Evolutionary conservation across 2,113 vertebrate genomes (phyloP), one percentile per base, ranked within the genome.

Genomic region (Leiothrix lutea): DNA sequence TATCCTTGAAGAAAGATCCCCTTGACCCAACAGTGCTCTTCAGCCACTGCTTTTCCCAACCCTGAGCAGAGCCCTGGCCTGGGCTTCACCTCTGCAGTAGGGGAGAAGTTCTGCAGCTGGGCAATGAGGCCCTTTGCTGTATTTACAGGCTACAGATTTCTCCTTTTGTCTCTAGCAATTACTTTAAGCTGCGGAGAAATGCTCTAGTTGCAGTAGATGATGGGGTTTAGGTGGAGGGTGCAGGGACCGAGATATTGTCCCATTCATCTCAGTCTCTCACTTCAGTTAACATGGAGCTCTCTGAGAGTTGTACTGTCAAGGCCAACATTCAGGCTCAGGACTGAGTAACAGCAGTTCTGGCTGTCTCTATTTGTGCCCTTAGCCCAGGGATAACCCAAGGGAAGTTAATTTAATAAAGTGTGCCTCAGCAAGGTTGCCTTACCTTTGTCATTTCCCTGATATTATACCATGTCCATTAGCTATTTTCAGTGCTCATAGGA

Each of bases 21-120:
- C 36, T 26, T 26, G 42, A 53, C n/a, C 48, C 7, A 24, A 5
- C 12, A 35, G 5, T 14, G 9, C 10, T 79, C 38, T 79, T 79
- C n/a, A 53, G 7, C 17, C 50, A 14, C 4, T 36, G 42, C 5
- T 36, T 36, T 70, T 70, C 31, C 53, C 31, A 62, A 1, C 18
- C 21, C 28, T 57, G 26, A 87, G 48, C 23, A 47, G 58, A 60
- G 29, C 22, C 51, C 22, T 61, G 58, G 51, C 20, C 65, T 70
- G 1, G 24, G n/a, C 70, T 28, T 38, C 42, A 64, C 25, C 48
- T 35, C 14, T 25, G 31, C 2, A 1, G 28, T 0, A 17, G 11
- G 20, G 42, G 9, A 54, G n/a, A 56, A 22, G 25, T 35, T 69
- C 44, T 80, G 33, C 38, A 35, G 25, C 33, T 23, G 35, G 51